These are phyloP conservation scores for Antheraea pernyi DNA, from an alignment of 1,140 invertebrate species.

Conservation along the genomic window DNA sequence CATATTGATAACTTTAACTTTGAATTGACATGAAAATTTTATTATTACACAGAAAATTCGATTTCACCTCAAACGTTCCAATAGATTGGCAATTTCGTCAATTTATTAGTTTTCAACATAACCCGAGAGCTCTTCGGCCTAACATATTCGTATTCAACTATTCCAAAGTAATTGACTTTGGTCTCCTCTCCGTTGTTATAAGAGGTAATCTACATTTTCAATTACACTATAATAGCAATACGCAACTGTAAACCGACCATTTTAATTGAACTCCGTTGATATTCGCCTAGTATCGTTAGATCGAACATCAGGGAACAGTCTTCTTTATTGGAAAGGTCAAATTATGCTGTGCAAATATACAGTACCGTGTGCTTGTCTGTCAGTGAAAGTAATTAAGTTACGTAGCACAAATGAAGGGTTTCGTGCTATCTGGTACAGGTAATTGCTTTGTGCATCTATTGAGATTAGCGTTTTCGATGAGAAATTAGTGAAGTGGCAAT, in stretches of 20 bases:
- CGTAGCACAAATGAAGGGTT: slow-evolving; percentile 63
- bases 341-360: slow-evolving; percentile 35
- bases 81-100: slow-evolving; percentile 44
- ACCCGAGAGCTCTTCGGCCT: slow-evolving; percentile 47
- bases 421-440: slow-evolving; percentile 57
- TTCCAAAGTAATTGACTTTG: slow-evolving; percentile 68
- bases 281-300: not conserved
- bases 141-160: slow-evolving; percentile 60
- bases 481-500: slow-evolving; percentile 27
- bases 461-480: slow-evolving; percentile 49
- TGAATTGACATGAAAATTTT: not conserved
- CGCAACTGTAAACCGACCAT: slow-evolving; percentile 30
- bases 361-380: slow-evolving; percentile 48
- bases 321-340: slow-evolving; percentile 25
- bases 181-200: slow-evolving; percentile 42
- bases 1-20: too few species aligned
- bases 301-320: not conserved
- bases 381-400: slow-evolving; percentile 71
- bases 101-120: slow-evolving; percentile 50
- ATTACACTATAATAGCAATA: slow-evolving; percentile 61
- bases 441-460: slow-evolving; percentile 67
- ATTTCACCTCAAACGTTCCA: slow-evolving; percentile 24
- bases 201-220: slow-evolving; percentile 71
- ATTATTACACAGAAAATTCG: slow-evolving; percentile 22
- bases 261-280: slow-evolving; percentile 38